Evolutionary conservation across 2,113 vertebrate genomes (phyloP).

Genomic region (Ophiodon elongatus): DNA sequence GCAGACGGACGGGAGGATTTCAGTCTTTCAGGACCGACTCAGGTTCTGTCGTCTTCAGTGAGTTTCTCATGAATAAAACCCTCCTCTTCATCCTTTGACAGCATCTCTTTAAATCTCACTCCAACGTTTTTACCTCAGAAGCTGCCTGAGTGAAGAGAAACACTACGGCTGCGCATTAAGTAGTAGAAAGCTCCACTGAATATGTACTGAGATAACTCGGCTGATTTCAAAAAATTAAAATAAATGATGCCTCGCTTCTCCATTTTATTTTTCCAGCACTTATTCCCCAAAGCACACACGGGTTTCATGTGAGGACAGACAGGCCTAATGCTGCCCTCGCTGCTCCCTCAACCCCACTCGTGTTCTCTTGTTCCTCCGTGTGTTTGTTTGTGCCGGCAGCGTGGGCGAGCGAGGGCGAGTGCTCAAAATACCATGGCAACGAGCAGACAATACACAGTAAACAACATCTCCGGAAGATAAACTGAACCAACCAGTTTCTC

Average conservation of each 20-base stretch:
- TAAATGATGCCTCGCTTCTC: not conserved
- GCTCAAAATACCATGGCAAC: constrained; percentile 30
- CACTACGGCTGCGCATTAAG: not conserved
- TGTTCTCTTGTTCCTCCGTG: too few relatives aligned
- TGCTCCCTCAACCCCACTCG: too few relatives aligned
- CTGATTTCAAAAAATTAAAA: not conserved
- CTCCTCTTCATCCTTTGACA: not conserved
- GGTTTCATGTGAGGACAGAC: not conserved
- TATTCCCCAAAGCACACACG: not conserved
- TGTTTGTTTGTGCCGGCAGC: constrained; percentile 14
- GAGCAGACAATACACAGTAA: constrained; percentile 15
- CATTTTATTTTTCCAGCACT: not conserved
- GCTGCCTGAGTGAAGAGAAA: not conserved
- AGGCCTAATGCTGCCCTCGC: not conserved
- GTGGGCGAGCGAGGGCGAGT: not conserved
- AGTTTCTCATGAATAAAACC: not conserved
- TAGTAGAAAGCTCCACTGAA: not conserved
- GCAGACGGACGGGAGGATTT: too few relatives aligned
- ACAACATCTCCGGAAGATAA: not conserved
- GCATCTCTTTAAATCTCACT: not conserved
- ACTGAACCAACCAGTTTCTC: not conserved
- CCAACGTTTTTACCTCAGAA: not conserved
- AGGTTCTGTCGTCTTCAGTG: not conserved
- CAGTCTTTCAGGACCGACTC: too few relatives aligned
- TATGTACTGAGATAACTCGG: not conserved